Evolutionary conservation across 1,140 invertebrate species (phyloP), one percentile per base, ranked within the genome.

Genomic region (Hermetia illucens): DNA sequence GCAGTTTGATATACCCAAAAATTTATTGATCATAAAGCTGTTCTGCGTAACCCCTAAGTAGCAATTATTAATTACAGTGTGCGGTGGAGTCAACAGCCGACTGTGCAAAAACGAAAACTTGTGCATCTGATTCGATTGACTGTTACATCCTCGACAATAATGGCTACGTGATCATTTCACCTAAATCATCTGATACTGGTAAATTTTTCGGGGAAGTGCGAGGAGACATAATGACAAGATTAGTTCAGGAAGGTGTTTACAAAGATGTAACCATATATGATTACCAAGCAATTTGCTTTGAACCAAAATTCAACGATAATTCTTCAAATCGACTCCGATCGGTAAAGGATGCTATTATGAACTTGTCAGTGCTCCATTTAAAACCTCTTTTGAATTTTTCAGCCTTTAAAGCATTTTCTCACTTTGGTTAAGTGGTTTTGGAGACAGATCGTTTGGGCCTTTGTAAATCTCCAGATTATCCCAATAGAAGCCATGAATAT

Each of bases 141-240:
- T 94, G 89, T 54, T 88, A 78, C 55, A 64, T 94, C 21, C 62
- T 94, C 13, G 89, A 94, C 55, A 89, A 89, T 55, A 88, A 90
- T 56, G 90, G 85, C 4, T 94, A 81, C 63, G 71, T 94, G 10
- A 63, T 86, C 1, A 75, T 89, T 10, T 81, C 82, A 2, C 75
- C 87, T 49, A 67, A 76, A n/a, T 55, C 65, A 1, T 61, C 61
- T 5, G 70, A 86, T 40, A 82, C 82, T 5, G 85, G 85, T n/a
- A 69, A 68, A 43, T 93, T 93, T 58, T 89, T 92, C 47, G 89
- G 89, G 0, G 81, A 87, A 53, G 69, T 92, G 27, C 61, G 74
- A 35, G 73, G 82, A 19, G 77, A 81, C 16, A 72, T 93, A 3
- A 88, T 93, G 79, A 62, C 69, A 33, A 73, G 70, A 32, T 61